A percentile compares a stretch with the other conserved stretches of the same genome.
Evolutionary conservation across 2,888 invertebrate species (phyloP).

Genomic region (Tipula helvola): DNA sequence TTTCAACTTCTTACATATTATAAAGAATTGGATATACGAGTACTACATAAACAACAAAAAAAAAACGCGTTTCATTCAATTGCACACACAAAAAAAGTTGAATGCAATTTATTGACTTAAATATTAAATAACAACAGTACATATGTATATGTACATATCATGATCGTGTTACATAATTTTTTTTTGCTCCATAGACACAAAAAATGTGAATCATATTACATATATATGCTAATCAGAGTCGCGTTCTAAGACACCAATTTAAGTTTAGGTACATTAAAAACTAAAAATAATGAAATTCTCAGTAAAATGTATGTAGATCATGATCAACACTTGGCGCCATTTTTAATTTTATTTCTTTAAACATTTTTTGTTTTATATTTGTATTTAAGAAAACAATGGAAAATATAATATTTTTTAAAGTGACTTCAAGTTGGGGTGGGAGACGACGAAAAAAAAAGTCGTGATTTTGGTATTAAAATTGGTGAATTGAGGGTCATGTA

Average conservation of each 20-base stretch:
- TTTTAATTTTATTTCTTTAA: not conserved
- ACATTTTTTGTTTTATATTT: not conserved
- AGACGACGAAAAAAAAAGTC: not conserved
- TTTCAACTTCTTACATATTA: not conserved
- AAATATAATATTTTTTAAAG: not conserved
- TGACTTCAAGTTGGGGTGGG: not conserved
- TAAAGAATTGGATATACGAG: not conserved
- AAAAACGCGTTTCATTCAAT: not conserved
- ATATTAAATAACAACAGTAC: not conserved
- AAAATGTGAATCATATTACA: not conserved
- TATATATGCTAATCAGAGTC: not conserved
- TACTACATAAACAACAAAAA: not conserved
- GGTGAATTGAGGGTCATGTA: not conserved
- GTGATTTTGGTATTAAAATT: not conserved
- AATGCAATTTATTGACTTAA: not conserved
- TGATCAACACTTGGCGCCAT: not conserved
- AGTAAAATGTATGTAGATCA: not conserved
- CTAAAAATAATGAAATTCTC: not conserved
- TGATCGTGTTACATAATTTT: not conserved
- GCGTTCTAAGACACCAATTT: not conserved
- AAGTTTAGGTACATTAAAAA: not conserved
- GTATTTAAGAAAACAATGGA: not conserved
- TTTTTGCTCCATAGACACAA: not conserved
- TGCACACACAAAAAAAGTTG: not conserved
- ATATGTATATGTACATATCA: not conserved